Percentiles rank a stretch among this genome's conserved stretches.
phyloP scores from a whole-genome alignment of 2,888 invertebrate species.

The Thysanoteuthis rhombus region DNA sequence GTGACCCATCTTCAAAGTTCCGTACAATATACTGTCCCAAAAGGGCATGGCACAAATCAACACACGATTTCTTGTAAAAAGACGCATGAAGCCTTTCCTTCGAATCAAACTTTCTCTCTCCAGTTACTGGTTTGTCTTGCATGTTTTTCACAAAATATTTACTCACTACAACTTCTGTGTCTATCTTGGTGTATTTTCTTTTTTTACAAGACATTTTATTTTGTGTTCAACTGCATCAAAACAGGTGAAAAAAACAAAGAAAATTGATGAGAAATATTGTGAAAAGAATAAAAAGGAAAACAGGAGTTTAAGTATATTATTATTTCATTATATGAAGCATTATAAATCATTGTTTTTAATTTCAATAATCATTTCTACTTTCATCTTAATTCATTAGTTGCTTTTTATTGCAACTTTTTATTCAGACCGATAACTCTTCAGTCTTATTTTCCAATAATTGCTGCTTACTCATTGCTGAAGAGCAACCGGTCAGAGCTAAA shows the following conservation, averaged over 20 bases:
- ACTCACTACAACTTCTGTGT: neutral
- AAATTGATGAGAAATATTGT: neutral
- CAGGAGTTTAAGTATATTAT: too few relatives aligned
- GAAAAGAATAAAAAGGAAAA: neutral
- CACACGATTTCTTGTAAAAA: constrained; percentile 60
- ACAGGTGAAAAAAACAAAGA: neutral
- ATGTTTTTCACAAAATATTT: constrained; percentile 16
- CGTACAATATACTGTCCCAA: constrained; percentile 76
- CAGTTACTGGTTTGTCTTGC: neutral
- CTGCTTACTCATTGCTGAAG: too few relatives aligned
- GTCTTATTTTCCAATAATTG: too few relatives aligned
- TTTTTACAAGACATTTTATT: neutral
- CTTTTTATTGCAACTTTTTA: too few relatives aligned
- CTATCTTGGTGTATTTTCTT: neutral
- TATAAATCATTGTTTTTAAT: too few relatives aligned
- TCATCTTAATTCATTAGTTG: too few relatives aligned
- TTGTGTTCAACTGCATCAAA: neutral
- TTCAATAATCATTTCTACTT: too few relatives aligned
- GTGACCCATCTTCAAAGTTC: constrained; percentile 66
- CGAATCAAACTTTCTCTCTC: neutral
- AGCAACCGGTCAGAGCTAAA: too few relatives aligned
- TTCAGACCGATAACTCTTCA: too few relatives aligned
- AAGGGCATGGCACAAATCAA: constrained; percentile 72
- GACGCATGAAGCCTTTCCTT: constrained; percentile 38
- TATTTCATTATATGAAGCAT: too few relatives aligned